These are phyloP conservation scores for Xenopus laevis DNA, from an alignment of 2,113 vertebrate species.

Conservation along the genomic window DNA sequence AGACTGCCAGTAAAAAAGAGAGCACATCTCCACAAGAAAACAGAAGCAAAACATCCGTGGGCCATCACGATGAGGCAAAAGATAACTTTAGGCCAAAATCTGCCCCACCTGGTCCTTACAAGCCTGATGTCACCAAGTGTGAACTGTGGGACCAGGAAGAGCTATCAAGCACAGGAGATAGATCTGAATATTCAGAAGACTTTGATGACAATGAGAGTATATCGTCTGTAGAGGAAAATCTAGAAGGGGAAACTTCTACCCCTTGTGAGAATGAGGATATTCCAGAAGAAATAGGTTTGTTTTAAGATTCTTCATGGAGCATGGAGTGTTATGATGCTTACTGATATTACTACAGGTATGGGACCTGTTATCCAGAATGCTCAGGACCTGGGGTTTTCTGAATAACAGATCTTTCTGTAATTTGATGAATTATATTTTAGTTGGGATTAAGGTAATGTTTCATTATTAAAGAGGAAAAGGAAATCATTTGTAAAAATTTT, in stretches of 20 bases:
- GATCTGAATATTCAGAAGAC: slow-evolving; percentile 69
- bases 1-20: slow-evolving; percentile 16
- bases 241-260: slow-evolving; percentile 36
- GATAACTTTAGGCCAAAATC: slow-evolving; percentile 22
- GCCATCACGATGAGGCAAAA: slow-evolving; percentile 1
- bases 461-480: no score
- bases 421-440: no score
- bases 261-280: slow-evolving; percentile 27
- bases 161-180: slow-evolving; percentile 40
- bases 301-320: not conserved
- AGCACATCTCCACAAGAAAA: not conserved
- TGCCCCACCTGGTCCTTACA: slow-evolving; percentile 17
- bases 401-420: no score
- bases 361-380: no score
- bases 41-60: slow-evolving; percentile 9
- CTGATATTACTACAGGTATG: no score
- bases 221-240: slow-evolving; percentile 54
- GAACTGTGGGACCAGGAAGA: slow-evolving; percentile 45
- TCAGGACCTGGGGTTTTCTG: no score
- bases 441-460: no score
- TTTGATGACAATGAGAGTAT: slow-evolving; percentile 69
- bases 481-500: no score
- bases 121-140: slow-evolving; percentile 2
- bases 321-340: no score
- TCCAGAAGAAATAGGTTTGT: slow-evolving; percentile 51